Percentiles rank a stretch among this genome's conserved stretches.
These are phyloP conservation scores for mouse (Mus musculus) DNA, from an alignment of 2,113 vertebrate genomes.

Conservation along the genomic window DNA sequence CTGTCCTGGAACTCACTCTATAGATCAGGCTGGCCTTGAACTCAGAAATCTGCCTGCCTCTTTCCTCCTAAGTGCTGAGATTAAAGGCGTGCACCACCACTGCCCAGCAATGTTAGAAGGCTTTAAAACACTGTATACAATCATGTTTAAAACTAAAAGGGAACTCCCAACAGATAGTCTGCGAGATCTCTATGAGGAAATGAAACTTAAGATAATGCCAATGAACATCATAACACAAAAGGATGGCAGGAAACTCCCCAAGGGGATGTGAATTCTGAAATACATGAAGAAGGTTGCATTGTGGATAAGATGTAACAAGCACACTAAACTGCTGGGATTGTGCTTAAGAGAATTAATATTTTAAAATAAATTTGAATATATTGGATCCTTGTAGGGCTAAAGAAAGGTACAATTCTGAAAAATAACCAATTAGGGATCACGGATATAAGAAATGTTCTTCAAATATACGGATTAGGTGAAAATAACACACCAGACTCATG, in stretches of 20 bases:
- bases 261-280: constrained; percentile 11
- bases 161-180: constrained; percentile 36
- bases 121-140: neutral
- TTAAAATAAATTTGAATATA: constrained; percentile 56
- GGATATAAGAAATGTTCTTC: constrained; percentile 6
- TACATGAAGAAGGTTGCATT: neutral
- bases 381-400: constrained; percentile 44
- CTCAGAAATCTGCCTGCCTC: too few relatives aligned
- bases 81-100: too few relatives aligned
- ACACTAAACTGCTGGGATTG: neutral
- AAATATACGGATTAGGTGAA: constrained; percentile 25
- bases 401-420: constrained; percentile 33
- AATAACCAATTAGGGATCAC: constrained; percentile 5
- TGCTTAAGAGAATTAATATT: constrained; percentile 21
- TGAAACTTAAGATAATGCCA: neutral
- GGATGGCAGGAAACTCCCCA: neutral
- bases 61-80: too few relatives aligned
- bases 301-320: constrained; percentile 21
- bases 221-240: neutral
- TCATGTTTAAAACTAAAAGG: constrained; percentile 46
- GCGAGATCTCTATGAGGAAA: constrained; percentile 25
- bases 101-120: neutral
- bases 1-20: too few relatives aligned
- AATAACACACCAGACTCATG: constrained; percentile 2
- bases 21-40: too few relatives aligned